Evolutionary conservation across 2,113 vertebrate species (phyloP).

Genomic region (Sebastes schlegelii): DNA sequence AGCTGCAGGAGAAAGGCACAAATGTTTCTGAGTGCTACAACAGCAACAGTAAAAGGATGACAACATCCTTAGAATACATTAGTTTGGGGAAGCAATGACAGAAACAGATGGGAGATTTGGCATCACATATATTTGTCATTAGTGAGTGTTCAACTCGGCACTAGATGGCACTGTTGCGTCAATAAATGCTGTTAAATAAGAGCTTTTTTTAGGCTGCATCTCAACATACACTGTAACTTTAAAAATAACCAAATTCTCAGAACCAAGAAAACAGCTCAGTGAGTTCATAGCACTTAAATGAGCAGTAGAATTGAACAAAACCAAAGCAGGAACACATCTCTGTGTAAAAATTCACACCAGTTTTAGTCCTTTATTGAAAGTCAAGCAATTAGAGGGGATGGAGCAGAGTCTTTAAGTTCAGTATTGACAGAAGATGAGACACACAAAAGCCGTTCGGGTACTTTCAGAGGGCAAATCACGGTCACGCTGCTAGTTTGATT

Average conservation of each 20-base stretch:
- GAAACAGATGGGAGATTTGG: slow-evolving; percentile 34
- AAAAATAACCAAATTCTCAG: slow-evolving; percentile 12
- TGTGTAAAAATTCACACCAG: not conserved
- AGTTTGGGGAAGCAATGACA: slow-evolving; percentile 12
- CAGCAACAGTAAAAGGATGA: not conserved
- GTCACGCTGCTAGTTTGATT: not conserved
- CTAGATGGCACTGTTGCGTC: slow-evolving; percentile 74
- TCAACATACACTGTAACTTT: not conserved
- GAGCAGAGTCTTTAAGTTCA: not conserved
- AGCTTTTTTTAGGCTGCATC: slow-evolving; percentile 9
- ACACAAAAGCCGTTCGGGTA: not conserved
- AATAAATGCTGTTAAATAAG: slow-evolving; percentile 22
- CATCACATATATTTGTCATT: slow-evolving; percentile 10
- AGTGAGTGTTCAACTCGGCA: slow-evolving; percentile 42
- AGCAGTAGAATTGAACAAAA: slow-evolving; percentile 4
- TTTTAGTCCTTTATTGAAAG: not conserved
- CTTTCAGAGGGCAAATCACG: not conserved
- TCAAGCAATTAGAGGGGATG: not conserved
- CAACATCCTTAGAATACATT: not conserved
- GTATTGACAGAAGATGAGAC: not conserved
- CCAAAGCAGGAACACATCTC: not conserved
- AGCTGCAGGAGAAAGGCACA: slow-evolving; percentile 81
- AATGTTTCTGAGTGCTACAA: slow-evolving; percentile 21
- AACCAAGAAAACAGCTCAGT: slow-evolving; percentile 3
- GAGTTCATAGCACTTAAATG: not conserved